These are phyloP conservation scores for Hozukius guyotensis DNA, from an alignment of 2,797 vertebrate genomes.

Conservation along the genomic window DNA sequence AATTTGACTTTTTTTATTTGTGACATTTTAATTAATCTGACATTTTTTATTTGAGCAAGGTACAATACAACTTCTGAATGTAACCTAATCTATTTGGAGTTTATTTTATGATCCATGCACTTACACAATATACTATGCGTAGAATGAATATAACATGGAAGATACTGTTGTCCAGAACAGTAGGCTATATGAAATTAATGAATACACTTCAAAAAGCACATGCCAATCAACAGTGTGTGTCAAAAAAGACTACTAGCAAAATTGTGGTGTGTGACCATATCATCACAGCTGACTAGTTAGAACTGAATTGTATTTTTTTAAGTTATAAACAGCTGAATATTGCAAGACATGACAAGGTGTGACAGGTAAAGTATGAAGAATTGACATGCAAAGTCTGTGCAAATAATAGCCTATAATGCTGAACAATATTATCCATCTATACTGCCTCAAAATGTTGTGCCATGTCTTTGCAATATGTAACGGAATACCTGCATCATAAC, in stretches of 20 bases:
- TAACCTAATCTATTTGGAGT: not conserved
- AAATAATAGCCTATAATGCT: not conserved
- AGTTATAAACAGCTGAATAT: not conserved
- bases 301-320: not conserved
- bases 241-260: not conserved
- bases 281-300: not conserved
- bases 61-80: not conserved
- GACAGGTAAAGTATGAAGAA: not conserved
- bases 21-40: not conserved
- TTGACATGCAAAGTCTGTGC: not conserved
- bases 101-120: not conserved
- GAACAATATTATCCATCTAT: not conserved
- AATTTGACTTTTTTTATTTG: not conserved
- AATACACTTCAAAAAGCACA: not conserved
- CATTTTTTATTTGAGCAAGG: not conserved
- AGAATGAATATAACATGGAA: not conserved
- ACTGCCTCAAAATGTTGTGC: not conserved
- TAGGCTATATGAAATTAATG: too few relatives aligned
- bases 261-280: not conserved
- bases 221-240: not conserved
- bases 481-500: not conserved
- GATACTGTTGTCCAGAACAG: not conserved
- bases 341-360: not conserved
- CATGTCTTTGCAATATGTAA: not conserved
- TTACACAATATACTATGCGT: not conserved